Evolutionary conservation across 2,888 invertebrate species (phyloP).

Genomic region (Germaria angustata): DNA sequence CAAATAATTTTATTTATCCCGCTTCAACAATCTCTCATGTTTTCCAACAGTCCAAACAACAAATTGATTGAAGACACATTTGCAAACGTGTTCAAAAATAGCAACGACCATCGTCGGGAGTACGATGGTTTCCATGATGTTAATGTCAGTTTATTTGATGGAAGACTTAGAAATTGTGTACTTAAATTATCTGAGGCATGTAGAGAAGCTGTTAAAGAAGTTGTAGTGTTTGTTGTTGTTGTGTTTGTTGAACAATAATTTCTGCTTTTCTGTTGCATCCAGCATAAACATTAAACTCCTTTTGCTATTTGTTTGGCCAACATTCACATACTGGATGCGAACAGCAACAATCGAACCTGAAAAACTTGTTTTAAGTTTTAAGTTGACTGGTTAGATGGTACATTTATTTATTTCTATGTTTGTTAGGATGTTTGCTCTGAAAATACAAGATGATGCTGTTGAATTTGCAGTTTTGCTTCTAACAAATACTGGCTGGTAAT

Average conservation of each 20-base stretch:
- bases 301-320: conserved; percentile 10
- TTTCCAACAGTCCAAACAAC: not conserved
- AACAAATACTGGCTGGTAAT: conserved; percentile 22
- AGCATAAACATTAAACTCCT: conserved; percentile 3
- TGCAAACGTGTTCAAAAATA: conserved; percentile 40
- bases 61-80: conserved; percentile 62
- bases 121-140: not conserved
- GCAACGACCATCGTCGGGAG: conserved; percentile 10
- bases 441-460: not conserved
- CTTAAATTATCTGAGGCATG: conserved; percentile 30
- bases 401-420: not conserved
- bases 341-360: conserved; percentile 57
- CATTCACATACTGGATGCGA: not conserved
- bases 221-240: conserved; percentile 23
- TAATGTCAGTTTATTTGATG: conserved; percentile 26
- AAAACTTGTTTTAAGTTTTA: conserved; percentile 63
- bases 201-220: conserved; percentile 34
- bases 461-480: not conserved
- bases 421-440: conserved; percentile 5
- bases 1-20: not conserved
- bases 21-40: not conserved
- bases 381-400: conserved; percentile 30
- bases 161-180: conserved; percentile 40
- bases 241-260: conserved; percentile 14
- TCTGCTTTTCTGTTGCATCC: not conserved